These are phyloP conservation scores for Euclidia mi DNA, from an alignment of 2,888 invertebrate species.

Conservation along the genomic window DNA sequence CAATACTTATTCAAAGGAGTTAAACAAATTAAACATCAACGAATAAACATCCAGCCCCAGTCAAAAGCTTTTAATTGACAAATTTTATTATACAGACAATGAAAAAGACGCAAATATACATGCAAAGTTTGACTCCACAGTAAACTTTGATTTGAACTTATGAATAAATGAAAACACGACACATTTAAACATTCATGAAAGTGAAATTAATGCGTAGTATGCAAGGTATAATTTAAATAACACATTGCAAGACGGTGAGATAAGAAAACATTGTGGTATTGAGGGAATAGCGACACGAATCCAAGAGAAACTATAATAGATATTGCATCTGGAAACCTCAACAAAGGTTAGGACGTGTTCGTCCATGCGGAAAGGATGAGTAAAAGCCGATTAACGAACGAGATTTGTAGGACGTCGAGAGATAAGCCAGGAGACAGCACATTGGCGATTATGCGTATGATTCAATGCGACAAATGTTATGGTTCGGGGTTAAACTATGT, in stretches of 20 bases:
- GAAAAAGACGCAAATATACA: neutral
- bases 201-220: constrained; percentile 5
- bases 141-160: neutral
- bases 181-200: constrained; percentile 8
- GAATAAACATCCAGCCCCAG: neutral
- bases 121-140: constrained; percentile 1
- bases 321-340: neutral
- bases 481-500: too few relatives aligned
- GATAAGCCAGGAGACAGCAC: neutral
- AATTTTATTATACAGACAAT: neutral
- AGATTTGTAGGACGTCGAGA: neutral
- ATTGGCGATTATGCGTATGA: too few relatives aligned
- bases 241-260: constrained; percentile 11
- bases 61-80: neutral
- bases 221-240: constrained; percentile 6
- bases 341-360: neutral
- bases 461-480: too few relatives aligned
- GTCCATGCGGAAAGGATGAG: constrained; percentile 2
- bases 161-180: constrained; percentile 4
- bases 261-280: constrained; percentile 3
- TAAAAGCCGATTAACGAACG: neutral
- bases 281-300: neutral
- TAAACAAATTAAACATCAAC: neutral
- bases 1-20: neutral
- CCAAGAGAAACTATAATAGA: too few relatives aligned